phyloP scores from a whole-genome alignment of 2,797 vertebrate species.

The Pseudomugil gertrudae region DNA sequence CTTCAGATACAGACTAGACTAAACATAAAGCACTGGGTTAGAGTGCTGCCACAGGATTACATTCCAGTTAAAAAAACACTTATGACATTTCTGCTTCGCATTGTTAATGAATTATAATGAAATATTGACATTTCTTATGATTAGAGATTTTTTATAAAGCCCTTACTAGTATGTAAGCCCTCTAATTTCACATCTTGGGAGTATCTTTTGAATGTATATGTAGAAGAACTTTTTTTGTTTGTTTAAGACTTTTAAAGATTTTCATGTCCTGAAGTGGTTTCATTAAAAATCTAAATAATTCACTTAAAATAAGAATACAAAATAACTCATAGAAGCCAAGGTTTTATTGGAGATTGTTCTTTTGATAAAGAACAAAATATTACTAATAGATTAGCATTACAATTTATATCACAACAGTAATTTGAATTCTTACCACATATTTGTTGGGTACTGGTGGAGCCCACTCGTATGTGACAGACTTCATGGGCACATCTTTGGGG shows the following conservation, averaged over 20 bases:
- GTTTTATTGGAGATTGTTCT: too few relatives aligned
- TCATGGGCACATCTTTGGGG: constrained; percentile 86
- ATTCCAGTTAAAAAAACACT: background rate
- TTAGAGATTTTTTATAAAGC: background rate
- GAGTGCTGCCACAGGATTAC: background rate
- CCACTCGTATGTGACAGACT: constrained; percentile 94
- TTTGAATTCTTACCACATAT: constrained; percentile 83
- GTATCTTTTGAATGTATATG: too few relatives aligned
- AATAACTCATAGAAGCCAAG: too few relatives aligned
- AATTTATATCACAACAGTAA: background rate
- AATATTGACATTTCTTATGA: background rate
- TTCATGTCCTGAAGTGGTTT: too few relatives aligned
- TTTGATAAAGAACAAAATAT: background rate
- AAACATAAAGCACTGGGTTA: constrained; percentile 40
- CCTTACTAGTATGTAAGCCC: too few relatives aligned
- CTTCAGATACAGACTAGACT: constrained; percentile 46
- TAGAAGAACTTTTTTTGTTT: too few relatives aligned
- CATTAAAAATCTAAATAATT: too few relatives aligned
- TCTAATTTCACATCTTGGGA: too few relatives aligned
- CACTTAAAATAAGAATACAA: too few relatives aligned
- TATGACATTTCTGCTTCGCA: background rate
- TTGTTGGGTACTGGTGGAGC: constrained; percentile 93
- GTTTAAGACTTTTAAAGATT: too few relatives aligned
- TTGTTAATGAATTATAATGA: background rate
- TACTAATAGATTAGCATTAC: background rate